Conservation (phyloP, 2,113 vertebrate species). For the Lynx canadensis region DNA sequence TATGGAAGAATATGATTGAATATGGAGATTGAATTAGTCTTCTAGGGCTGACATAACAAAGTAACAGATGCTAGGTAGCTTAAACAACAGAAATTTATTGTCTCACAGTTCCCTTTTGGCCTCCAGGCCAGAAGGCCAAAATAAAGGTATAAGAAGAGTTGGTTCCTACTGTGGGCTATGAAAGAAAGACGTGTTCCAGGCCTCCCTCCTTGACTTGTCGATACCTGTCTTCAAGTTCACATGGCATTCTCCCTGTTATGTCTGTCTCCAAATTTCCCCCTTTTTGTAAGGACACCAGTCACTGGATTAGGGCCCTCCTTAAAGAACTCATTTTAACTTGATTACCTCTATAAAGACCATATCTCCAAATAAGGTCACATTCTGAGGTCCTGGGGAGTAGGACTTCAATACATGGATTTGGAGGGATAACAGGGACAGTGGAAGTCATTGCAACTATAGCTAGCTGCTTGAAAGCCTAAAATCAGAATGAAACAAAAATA, state of each 20-base stretch:
- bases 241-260: not conserved
- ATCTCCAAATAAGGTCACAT: slow-evolving; percentile 23
- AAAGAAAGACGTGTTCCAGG: not conserved
- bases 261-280: not conserved
- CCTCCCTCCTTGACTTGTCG: not conserved
- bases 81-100: not conserved
- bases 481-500: slow-evolving; percentile 4
- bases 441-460: not conserved
- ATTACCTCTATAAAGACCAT: not conserved
- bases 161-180: not conserved
- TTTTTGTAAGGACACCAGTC: slow-evolving; percentile 19
- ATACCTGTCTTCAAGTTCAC: not conserved
- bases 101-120: not conserved
- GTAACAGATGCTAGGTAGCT: not conserved
- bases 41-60: not conserved
- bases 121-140: not conserved
- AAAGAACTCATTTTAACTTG: not conserved
- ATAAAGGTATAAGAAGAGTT: not conserved
- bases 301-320: not conserved
- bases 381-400: not conserved
- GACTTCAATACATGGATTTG: not conserved
- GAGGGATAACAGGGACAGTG: not conserved
- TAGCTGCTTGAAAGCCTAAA: not conserved
- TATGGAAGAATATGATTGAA: not conserved
- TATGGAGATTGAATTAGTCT: not conserved